phyloP scores from a whole-genome alignment of 2,888 invertebrate species.

The Cacoxenus indagator region DNA sequence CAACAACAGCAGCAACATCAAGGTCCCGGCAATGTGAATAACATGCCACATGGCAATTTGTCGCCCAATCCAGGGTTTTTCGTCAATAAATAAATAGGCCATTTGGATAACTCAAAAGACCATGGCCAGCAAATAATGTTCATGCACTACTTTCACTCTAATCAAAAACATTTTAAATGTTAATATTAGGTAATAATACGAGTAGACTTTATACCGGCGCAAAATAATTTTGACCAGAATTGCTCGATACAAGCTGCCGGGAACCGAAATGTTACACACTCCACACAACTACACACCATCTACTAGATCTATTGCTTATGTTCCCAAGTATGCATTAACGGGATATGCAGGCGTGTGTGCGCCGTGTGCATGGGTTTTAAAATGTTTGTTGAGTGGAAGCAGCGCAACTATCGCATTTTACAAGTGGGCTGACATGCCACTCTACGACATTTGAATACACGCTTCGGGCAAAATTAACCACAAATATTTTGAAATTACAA shows the following conservation, averaged over 20 bases:
- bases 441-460: background rate
- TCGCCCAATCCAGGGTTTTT: constrained; percentile 70
- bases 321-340: no score
- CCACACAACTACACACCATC: no score
- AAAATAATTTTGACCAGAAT: no score
- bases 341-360: no score
- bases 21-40: constrained; percentile 45
- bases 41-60: constrained; percentile 54
- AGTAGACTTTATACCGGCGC: background rate
- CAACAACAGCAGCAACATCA: constrained; percentile 70
- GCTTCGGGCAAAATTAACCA: background rate
- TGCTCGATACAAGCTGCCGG: no score
- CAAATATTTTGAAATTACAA: constrained; percentile 46
- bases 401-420: no score
- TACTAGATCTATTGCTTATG: no score
- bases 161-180: constrained; percentile 21
- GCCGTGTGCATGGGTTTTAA: no score
- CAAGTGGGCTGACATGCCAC: no score
- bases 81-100: constrained; percentile 61
- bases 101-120: constrained; percentile 35
- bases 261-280: no score
- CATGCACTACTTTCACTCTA: constrained; percentile 13
- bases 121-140: constrained; percentile 14
- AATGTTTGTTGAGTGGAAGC: background rate
- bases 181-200: background rate